Evolutionary conservation across 2,888 invertebrate genomes (phyloP).

Genomic region (Corbicula japonica): DNA sequence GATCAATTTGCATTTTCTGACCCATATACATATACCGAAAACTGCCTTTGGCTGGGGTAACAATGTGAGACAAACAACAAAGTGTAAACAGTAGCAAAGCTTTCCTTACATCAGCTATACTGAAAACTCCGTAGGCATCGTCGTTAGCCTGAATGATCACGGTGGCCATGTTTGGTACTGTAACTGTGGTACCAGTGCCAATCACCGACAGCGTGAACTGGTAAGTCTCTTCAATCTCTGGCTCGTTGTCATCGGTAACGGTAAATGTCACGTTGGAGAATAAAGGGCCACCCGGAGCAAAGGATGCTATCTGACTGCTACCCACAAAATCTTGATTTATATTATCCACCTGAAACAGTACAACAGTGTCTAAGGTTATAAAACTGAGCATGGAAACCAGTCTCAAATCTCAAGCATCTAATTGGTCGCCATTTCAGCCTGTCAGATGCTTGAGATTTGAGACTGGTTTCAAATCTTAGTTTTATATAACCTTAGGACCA

Average conservation of each 20-base stretch:
- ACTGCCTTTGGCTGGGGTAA: too few relatives aligned
- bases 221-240: constrained; percentile 82
- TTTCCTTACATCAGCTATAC: constrained; percentile 78
- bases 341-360: constrained; percentile 70
- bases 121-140: constrained; percentile 85
- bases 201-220: constrained; percentile 72
- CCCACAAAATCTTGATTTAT: constrained; percentile 81
- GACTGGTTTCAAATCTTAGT: too few relatives aligned
- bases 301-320: constrained; percentile 79
- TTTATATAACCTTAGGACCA: too few relatives aligned
- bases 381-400: too few relatives aligned
- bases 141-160: constrained; percentile 84
- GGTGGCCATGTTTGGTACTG: constrained; percentile 66
- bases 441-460: too few relatives aligned
- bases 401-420: too few relatives aligned
- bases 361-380: too few relatives aligned
- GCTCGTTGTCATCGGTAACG: constrained; percentile 79
- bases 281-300: constrained; percentile 70
- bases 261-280: constrained; percentile 78
- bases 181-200: constrained; percentile 58
- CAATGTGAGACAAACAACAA: too few relatives aligned
- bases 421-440: too few relatives aligned
- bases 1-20: too few relatives aligned
- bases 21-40: too few relatives aligned
- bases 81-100: too few relatives aligned